Conservation (phyloP, 2,113 vertebrate genomes). For the Acanthisitta chloris region DNA sequence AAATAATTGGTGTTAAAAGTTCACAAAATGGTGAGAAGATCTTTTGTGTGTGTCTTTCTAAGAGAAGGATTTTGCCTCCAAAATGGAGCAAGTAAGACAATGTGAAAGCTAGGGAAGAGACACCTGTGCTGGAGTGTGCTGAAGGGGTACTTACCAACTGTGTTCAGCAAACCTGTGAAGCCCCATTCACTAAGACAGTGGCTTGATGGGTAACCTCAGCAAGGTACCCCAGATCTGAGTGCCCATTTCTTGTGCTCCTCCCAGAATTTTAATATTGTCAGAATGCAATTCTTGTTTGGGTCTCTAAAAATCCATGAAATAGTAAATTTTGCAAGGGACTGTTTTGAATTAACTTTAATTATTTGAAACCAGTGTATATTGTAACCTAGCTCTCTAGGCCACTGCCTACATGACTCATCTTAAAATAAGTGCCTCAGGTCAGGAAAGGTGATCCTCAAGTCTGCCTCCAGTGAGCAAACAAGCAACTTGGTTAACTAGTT, state of each 20-base stretch:
- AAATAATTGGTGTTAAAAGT: constrained; percentile 8
- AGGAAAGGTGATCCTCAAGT: not conserved
- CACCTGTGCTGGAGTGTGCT: not conserved
- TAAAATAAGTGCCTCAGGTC: not conserved
- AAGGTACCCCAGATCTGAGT: not conserved
- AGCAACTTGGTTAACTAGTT: not conserved
- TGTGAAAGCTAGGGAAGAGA: not conserved
- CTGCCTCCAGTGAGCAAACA: not conserved
- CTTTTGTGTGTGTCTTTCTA: not conserved
- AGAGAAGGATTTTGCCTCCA: not conserved
- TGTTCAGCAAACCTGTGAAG: not conserved
- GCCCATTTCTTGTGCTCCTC: not conserved
- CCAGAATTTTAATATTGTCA: not conserved
- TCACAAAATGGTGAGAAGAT: not conserved
- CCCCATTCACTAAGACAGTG: not conserved
- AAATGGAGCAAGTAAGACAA: not conserved
- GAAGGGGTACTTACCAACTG: no score
- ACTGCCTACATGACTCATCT: not conserved
- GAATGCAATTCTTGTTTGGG: not conserved
- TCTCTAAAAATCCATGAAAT: not conserved
- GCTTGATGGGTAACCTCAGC: not conserved
- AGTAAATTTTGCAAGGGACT: not conserved
- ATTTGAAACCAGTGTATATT: not conserved
- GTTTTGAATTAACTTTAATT: not conserved
- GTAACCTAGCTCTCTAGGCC: not conserved